phyloP scores from a whole-genome alignment of 1,140 invertebrate genomes.

The Nomia melanderi region DNA sequence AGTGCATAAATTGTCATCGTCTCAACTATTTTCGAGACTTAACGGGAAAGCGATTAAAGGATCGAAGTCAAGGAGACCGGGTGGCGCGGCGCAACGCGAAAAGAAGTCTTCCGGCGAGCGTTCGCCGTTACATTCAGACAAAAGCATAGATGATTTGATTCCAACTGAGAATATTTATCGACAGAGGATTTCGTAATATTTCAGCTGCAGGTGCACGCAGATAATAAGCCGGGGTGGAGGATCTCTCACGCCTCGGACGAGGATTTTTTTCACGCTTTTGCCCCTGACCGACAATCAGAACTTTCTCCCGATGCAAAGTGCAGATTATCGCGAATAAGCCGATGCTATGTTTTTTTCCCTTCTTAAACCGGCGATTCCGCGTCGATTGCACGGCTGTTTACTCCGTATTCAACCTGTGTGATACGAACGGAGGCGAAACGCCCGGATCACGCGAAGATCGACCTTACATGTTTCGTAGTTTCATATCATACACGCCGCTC shows the following conservation, averaged over 20 bases:
- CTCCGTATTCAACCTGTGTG: conserved; percentile 20
- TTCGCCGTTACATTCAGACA: neutral
- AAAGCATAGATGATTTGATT: neutral
- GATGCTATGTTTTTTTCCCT: conserved; percentile 20
- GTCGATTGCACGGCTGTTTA: conserved; percentile 27
- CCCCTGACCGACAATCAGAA: conserved; percentile 13
- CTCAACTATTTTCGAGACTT: neutral
- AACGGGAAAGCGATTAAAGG: neutral
- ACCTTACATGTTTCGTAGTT: neutral
- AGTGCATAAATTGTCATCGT: neutral
- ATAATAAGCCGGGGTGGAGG: conserved; percentile 30
- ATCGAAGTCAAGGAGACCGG: neutral
- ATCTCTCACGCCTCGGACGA: conserved; percentile 27
- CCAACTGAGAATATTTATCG: conserved; percentile 2
- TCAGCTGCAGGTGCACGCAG: conserved; percentile 20
- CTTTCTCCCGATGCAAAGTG: conserved; percentile 27
- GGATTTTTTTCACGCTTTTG: conserved; percentile 13
- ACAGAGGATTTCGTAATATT: conserved; percentile 23
- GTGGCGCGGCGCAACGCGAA: neutral
- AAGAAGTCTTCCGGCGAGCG: neutral
- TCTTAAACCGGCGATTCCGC: neutral
- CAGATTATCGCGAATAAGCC: conserved; percentile 32
- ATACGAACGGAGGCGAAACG: conserved; percentile 14
- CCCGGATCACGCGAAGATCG: conserved; percentile 34
- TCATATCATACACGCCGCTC: conserved; percentile 17